Conservation (phyloP, 2,888 invertebrate species). For the Pristionchus japonicus region DNA sequence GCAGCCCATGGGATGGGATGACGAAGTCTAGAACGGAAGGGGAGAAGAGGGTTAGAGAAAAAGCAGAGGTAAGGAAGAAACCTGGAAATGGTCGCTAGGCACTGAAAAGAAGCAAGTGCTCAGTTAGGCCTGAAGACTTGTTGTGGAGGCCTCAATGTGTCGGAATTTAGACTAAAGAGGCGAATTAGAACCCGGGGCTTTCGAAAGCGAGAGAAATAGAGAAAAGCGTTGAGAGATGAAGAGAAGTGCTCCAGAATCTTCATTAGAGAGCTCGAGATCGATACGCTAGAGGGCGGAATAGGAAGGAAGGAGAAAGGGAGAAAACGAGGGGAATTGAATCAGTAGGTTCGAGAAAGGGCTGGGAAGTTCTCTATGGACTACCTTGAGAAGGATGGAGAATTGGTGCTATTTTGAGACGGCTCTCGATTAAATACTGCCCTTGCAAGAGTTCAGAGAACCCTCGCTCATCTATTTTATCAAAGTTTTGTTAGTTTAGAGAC, state of each 20-base stretch:
- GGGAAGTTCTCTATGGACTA: background rate
- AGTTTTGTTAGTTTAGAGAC: conserved; percentile 37
- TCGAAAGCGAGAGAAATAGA: background rate
- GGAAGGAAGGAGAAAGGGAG: background rate
- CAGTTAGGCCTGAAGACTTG: background rate
- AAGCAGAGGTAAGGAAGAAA: background rate
- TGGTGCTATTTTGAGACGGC: background rate
- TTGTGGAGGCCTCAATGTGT: background rate
- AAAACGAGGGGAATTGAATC: conserved; percentile 14
- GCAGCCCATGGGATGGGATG: background rate
- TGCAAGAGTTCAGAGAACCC: conserved; percentile 27
- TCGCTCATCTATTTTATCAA: background rate
- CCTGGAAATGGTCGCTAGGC: background rate
- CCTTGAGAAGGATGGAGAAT: background rate
- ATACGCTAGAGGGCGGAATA: background rate
- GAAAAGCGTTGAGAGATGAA: conserved; percentile 4
- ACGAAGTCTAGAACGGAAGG: conserved; percentile 1
- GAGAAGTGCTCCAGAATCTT: conserved; percentile 18
- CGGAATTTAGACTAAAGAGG: background rate
- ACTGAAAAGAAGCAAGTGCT: background rate
- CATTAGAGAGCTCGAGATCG: conserved; percentile 14
- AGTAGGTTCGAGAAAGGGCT: background rate
- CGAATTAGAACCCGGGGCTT: background rate
- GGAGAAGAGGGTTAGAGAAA: background rate
- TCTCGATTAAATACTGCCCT: background rate